Base-by-base conservation (phyloP, 2,113 vertebrate species). In the Takifugu bimaculatus region DNA sequence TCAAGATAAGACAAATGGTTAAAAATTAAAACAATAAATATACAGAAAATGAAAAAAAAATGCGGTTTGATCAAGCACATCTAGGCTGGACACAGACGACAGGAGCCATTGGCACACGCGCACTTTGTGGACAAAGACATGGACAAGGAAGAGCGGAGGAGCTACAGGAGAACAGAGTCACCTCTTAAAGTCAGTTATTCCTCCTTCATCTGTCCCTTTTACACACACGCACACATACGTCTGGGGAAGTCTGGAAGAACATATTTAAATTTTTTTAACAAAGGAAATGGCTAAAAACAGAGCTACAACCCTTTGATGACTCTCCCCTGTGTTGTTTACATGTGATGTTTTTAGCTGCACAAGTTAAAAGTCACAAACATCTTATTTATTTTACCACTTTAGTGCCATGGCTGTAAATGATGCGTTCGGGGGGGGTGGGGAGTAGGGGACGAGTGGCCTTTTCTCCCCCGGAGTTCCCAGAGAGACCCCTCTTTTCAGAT, bases 291-390 rank as follows among this genome's bases (percentile, higher is more conserved):
- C 79, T 64, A 72, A 80, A 86, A 87, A 86, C 25, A 83, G 79
- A 89, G 86, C 86, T 87, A 86, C 87, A 90, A 90, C 85, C 87
- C 85, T 83, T 82, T 48, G 13, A 48, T 48, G 45, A n/a, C 74
- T 82, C 74, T 77, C 69, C 78, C 77, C 70, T 6, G 63, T 86
- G 82, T 85, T 75, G 77, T 60, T 62, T 73, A 81, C 67, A 82
- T 77, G 82, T 80, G 67, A 88, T 83, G 83, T 88, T 88, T 87
- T 90, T 75, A 94, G 92, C 92, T 93, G 91, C 92, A 93, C 90
- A 91, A 91, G 87, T 87, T 87, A 83, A 87, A 82, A 90, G 87
- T 91, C 85, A 89, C 77, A 86, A 79, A 80, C 85, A 86, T 86
- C 84, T 80, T 48, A 63, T 77, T 27, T 71, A 65, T 71, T 69